Evolutionary conservation across 2,113 vertebrate species (phyloP), one percentile per base, ranked within the genome.

Genomic region (Tor tambroides): DNA sequence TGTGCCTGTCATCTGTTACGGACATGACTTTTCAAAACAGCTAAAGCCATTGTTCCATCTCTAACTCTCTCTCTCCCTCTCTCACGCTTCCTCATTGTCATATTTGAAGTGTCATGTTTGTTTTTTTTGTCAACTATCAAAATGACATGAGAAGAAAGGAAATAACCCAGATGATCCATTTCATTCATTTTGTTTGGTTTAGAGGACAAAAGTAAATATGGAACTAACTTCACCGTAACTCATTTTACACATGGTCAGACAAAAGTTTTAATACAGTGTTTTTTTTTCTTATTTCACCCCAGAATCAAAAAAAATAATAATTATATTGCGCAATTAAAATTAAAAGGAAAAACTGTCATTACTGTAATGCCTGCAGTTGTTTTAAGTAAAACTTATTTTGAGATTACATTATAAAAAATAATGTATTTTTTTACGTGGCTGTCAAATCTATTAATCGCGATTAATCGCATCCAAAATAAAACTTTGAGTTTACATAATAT

Each of bases 31-130:
- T n/a, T 65, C 28, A 61, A 65, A 83, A 11, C 10, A 28, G 61
- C 43, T 30, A 1, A 32, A 35, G 81, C 28, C 63, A 71, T 83
- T 83, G 80, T 81, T 83, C 65, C 26, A 32, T 19, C 28, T 19
- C 80, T n/a, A 19, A 15, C 78, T 41, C 41, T 35, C 5, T 35
- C 5, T 61, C 54, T 61, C 30, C 5, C 26, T 35, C 38, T 28
- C 61, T 69, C 81, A 71, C 28, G 15, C 28, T 51, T 71, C 65
- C 11, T 71, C 28, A 54, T 80, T 80, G 79, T 80, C 35, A 63
- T 63, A 15, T 67, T 67, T 67, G 23, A 26, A 26, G 65, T 38
- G 71, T 38, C 35, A 41, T 74, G 75, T 77, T 77, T 51, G 26
- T 49, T 30, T 51, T 79, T 28, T 28, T 35, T 35, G 23, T 80